Conservation (phyloP, 1,140 invertebrate species). For the Sycobia sp. region DNA sequence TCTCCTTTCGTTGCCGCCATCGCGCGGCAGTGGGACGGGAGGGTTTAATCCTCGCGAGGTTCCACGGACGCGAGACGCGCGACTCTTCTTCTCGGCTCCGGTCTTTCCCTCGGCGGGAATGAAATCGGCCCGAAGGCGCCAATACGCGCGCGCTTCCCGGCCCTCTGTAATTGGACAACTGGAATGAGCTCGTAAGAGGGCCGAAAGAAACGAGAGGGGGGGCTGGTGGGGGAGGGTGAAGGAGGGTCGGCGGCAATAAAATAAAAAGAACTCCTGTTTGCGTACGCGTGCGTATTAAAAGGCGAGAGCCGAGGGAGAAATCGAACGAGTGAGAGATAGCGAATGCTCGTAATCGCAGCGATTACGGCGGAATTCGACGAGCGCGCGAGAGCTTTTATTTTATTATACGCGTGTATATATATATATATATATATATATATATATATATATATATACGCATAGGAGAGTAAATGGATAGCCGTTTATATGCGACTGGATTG, state of each 20-base stretch:
- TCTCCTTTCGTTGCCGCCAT: too few relatives aligned
- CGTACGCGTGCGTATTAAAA: neutral
- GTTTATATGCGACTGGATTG: conserved; percentile 34
- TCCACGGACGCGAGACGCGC: neutral
- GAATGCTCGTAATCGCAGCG: conserved; percentile 26
- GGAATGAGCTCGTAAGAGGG: neutral
- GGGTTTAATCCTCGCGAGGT: too few relatives aligned
- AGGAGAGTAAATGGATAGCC: too few relatives aligned
- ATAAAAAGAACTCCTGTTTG: too few relatives aligned
- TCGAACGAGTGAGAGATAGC: conserved; percentile 11
- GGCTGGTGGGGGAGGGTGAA: neutral
- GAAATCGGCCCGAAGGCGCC: conserved; percentile 24
- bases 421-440: too few relatives aligned
- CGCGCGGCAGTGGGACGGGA: too few relatives aligned
- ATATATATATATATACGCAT: too few relatives aligned
- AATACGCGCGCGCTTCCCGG: conserved; percentile 10
- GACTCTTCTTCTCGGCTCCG: conserved; percentile 3
- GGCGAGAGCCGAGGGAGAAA: neutral
- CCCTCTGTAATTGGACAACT: conserved; percentile 18
- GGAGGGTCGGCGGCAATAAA: too few relatives aligned
- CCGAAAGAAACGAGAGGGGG: neutral
- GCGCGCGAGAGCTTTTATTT: conserved; percentile 25
- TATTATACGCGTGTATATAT: conserved; percentile 29
- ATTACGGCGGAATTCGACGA: conserved; percentile 31
- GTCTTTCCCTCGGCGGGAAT: conserved; percentile 20